These are phyloP conservation scores for Pammene fasciana DNA, from an alignment of 2,888 invertebrate genomes.

Conservation along the genomic window DNA sequence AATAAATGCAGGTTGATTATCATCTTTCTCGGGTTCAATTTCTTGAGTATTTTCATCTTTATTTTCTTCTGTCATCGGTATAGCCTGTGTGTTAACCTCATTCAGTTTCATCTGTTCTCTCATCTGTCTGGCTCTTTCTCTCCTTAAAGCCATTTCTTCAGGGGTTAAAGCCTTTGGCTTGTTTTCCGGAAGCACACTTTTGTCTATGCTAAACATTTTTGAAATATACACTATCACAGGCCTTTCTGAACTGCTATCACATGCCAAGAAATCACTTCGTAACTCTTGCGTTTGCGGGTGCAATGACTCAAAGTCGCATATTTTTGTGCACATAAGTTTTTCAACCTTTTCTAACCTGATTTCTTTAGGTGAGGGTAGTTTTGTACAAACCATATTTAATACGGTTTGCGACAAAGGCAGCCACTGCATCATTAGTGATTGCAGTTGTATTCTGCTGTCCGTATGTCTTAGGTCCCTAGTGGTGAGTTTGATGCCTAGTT, in stretches of 20 bases:
- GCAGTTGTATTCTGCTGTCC: conserved; percentile 90
- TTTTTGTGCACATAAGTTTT: conserved; percentile 90
- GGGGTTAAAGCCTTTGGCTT: conserved; percentile 89
- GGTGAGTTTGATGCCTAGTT: conserved; percentile 89
- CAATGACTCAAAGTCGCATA: conserved; percentile 86
- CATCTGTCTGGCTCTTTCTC: conserved; percentile 86
- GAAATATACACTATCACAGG: conserved; percentile 91
- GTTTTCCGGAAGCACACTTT: conserved; percentile 89
- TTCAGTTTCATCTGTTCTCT: conserved; percentile 83
- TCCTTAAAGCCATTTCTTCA: conserved; percentile 87
- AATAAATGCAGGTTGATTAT: conserved; percentile 88
- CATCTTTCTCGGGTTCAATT: conserved; percentile 54
- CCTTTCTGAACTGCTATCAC: conserved; percentile 84
- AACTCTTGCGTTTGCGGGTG: conserved; percentile 87
- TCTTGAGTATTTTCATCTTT: conserved; percentile 43
- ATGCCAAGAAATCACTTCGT: conserved; percentile 87
- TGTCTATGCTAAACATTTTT: conserved; percentile 95
- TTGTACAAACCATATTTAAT: conserved; percentile 90
- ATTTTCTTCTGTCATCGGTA: conserved; percentile 50
- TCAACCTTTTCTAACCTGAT: conserved; percentile 91
- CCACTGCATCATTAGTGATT: conserved; percentile 94
- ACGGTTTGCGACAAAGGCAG: conserved; percentile 92
- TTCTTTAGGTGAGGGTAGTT: conserved; percentile 92
- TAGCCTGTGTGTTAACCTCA: conserved; percentile 50
- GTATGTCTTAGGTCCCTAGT: conserved; percentile 90